phyloP scores from a whole-genome alignment of 2,113 vertebrate species.

The Tonatia bakeri region DNA sequence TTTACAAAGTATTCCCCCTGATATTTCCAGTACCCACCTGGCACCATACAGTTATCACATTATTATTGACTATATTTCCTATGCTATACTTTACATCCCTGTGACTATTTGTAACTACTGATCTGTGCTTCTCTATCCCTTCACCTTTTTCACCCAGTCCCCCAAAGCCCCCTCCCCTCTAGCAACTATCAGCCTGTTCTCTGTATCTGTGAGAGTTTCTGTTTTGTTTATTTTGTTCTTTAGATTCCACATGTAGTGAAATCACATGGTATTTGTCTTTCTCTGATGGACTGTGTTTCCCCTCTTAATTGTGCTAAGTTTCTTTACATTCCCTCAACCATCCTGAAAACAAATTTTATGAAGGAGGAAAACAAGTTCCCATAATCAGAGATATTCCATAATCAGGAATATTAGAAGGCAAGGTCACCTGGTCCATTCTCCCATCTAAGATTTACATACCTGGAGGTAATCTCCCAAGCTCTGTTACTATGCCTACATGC shows the following conservation, averaged over 20 bases:
- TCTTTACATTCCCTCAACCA: background rate
- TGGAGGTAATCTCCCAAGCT: background rate
- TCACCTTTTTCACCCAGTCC: background rate
- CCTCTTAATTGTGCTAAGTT: background rate
- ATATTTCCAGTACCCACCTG: background rate
- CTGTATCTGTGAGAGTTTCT: background rate
- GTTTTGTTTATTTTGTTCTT: background rate
- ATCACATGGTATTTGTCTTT: background rate
- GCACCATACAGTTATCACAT: background rate
- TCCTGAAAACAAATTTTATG: background rate
- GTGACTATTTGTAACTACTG: background rate
- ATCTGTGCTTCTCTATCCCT: background rate
- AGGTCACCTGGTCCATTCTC: background rate
- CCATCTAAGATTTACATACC: background rate
- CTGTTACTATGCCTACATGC: background rate
- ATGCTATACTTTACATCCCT: background rate
- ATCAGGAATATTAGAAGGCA: background rate
- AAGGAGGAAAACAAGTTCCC: background rate
- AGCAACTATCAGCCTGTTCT: background rate
- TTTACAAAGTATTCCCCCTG: background rate
- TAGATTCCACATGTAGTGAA: background rate
- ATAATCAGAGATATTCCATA: background rate
- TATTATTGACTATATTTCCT: no score
- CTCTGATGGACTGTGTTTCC: background rate
- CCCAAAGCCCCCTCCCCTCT: background rate